Base-by-base conservation (phyloP, 2,888 invertebrate species). In the Schizotus pectinicornis region DNA sequence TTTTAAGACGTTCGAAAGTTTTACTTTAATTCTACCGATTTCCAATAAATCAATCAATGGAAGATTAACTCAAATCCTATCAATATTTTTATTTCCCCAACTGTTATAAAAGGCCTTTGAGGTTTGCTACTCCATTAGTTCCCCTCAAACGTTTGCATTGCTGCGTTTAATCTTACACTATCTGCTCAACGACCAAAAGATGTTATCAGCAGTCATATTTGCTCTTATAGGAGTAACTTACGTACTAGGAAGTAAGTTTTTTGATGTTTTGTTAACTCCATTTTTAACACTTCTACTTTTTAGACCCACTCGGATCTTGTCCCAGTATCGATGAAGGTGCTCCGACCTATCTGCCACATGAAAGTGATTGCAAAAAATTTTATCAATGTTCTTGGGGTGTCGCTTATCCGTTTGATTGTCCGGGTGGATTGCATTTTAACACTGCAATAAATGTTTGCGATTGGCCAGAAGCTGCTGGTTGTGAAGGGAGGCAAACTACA, bases 381-480 rank as follows among this genome's bases (percentile, higher is more conserved):
- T 67, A 58, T 42, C 61, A 62, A 33, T 67, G 67, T 48, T 62
- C 63, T 0, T 69, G 69, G 42, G 71, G 71, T 7, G 57, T 59
- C 5, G 53, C 69, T 0, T 63, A 66, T 35, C 11, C 61, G 8
- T 62, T 64, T 31, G 49, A 59, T 8, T 71, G 71, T 55, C 67
- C 69, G 8, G 43, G 22, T 11, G 62, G 56, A n/a, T 54, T 68
- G 7, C 64, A 69, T 43, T 71, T 68, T 39, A 67, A 67, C 50
- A 59, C 63, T 0, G 13, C 9, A 6, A 14, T 63, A 46, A 62
- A 65, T 38, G 65, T 65, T 9, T 71, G 70, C 34, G 71, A 69
- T 53, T 69, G 41, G 35, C 67, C 67, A 2, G 39, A 59, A 12
- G 52, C 61, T 48, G 68, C 69, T 9, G 68, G 68, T 7, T 66